phyloP scores from a whole-genome alignment of 2,113 vertebrate species.

The Brachirus orientalis region DNA sequence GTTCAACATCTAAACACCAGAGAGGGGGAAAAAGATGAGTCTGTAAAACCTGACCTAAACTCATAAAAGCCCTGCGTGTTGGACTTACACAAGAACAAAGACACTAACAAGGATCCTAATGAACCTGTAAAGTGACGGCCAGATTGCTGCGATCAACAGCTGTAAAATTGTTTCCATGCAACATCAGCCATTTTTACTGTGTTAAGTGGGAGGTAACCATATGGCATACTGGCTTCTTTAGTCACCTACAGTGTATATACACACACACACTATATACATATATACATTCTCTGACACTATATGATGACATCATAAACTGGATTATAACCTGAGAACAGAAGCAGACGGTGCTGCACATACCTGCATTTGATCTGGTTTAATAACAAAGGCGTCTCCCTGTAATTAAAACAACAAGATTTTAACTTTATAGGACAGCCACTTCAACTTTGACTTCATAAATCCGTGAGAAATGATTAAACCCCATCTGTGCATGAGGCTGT shows the following conservation, averaged over 20 bases:
- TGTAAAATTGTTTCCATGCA: slow-evolving; percentile 35
- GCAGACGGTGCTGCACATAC: slow-evolving; percentile 61
- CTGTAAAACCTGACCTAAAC: slow-evolving; percentile 11
- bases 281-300: too few relatives aligned
- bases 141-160: slow-evolving; percentile 21
- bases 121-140: slow-evolving; percentile 11
- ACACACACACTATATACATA: too few relatives aligned
- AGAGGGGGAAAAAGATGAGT: slow-evolving; percentile 13
- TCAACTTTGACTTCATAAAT: slow-evolving; percentile 45
- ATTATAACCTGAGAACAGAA: not conserved
- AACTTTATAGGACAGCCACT: not conserved
- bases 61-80: slow-evolving; percentile 59
- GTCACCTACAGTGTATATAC: too few relatives aligned
- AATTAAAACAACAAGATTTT: slow-evolving; percentile 23
- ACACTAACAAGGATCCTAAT: slow-evolving; percentile 17
- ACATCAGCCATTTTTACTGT: too few relatives aligned
- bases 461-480: not conserved
- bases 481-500: not conserved
- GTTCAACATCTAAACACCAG: slow-evolving; percentile 88
- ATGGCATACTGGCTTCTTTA: too few relatives aligned
- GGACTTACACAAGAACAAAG: slow-evolving; percentile 11
- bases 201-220: too few relatives aligned
- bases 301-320: too few relatives aligned
- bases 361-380: slow-evolving; percentile 98
- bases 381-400: slow-evolving; percentile 85